Conservation (phyloP, 2,888 invertebrate genomes). For the Mimumesa dahlbomi region DNA sequence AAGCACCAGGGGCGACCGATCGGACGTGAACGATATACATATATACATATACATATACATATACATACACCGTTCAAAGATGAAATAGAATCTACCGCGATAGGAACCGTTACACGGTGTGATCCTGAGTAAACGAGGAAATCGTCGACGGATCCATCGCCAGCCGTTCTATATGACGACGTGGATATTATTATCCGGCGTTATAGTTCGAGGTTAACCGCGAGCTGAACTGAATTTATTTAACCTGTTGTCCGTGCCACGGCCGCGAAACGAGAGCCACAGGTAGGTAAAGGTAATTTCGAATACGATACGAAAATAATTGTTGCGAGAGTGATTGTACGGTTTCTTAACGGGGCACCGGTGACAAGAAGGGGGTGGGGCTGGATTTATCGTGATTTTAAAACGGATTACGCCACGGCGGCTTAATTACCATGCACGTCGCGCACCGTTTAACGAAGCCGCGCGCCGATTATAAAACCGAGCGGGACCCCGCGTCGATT, state of each 20-base stretch:
- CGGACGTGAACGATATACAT: slow-evolving; percentile 30
- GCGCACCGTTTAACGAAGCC: slow-evolving; percentile 60
- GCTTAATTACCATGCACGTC: slow-evolving; percentile 61
- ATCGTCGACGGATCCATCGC: slow-evolving; percentile 19
- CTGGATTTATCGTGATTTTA: slow-evolving; percentile 57
- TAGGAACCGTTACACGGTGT: slow-evolving; percentile 51
- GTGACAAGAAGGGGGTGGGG: slow-evolving; percentile 50
- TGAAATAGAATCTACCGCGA: slow-evolving; percentile 53
- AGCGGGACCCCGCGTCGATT: slow-evolving; percentile 46
- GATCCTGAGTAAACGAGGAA: slow-evolving; percentile 38
- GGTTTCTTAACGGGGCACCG: slow-evolving; percentile 31
- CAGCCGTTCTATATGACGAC: not conserved
- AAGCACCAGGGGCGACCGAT: slow-evolving; percentile 37
- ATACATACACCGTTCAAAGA: slow-evolving; percentile 19
- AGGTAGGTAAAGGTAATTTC: too few relatives aligned
- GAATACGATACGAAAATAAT: slow-evolving; percentile 44
- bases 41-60: too few relatives aligned
- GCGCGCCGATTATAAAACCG: slow-evolving; percentile 54
- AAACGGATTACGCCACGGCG: slow-evolving; percentile 56
- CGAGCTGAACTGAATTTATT: too few relatives aligned
- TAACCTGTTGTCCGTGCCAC: too few relatives aligned
- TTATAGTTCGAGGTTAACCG: not conserved
- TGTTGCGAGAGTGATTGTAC: slow-evolving; percentile 48
- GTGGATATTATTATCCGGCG: not conserved
- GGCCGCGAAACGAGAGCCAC: too few relatives aligned